Base-by-base conservation (phyloP, 2,888 invertebrate species). In the Leptinotarsa juncta region DNA sequence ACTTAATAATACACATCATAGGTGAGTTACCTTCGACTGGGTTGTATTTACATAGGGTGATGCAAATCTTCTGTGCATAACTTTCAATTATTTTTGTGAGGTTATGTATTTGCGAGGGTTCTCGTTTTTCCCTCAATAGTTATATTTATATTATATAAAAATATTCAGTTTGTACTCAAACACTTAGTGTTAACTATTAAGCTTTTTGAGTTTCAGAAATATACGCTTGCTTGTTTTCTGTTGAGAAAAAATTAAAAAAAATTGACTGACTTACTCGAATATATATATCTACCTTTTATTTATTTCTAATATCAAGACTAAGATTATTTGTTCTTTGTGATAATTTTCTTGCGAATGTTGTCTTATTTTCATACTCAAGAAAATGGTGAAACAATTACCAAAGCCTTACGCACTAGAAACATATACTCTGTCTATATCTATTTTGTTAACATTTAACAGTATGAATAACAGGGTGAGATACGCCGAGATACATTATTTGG, bases 391-490 rank as follows among this genome's bases (percentile, higher is more conserved):
- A 32, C 16, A n/a, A 62, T n/a, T 57, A 23, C 57, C 57, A 57
- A 57, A 57, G 57, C 23, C 10, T n/a, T 16, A 32, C 32, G 32
- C 16, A 62, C 62, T 62, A 14, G 16, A 32, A 32, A 62, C 14
- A 42, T 16, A 32, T 62, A 62, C 16, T 57, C 57, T 57, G 57
- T 57, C 23, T 20, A 23, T 23, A 3, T 32, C 32, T 32, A 32
- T 42, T 62, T 62, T 62, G 62, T 62, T 62, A 62, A 62, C 62
- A 62, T 62, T 62, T 62, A 62, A 62, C 62, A 62, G n/a, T 62
- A n/a, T 32, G 7, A 16, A 32, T 42, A 18, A 42, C 32, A 15
- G 62, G 62, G 42, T 62, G 42, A 7, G 62, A 62, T 32, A 16
- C 32, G 42, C 18, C 42, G 26, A 60, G 60, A n/a, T 60, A 23